Percentiles rank a stretch among this genome's conserved stretches.
Conservation (phyloP, 2,888 invertebrate genomes). For the Tricholauxania praeusta region DNA sequence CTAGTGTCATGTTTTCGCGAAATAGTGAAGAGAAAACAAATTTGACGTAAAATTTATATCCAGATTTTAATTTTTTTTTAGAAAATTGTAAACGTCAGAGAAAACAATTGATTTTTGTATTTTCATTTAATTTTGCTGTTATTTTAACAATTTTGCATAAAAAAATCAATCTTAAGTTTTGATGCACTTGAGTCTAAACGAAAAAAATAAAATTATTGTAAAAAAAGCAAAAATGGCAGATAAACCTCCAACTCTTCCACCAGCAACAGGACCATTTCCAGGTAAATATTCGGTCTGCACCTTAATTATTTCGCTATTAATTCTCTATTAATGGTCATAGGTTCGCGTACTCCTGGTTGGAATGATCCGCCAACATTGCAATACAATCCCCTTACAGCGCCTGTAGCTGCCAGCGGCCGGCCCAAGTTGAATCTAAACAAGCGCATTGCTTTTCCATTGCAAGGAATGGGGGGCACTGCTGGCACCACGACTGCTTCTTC, state of each 20-base stretch:
- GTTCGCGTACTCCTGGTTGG: conserved; percentile 66
- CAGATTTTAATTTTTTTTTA: neutral
- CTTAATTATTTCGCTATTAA: neutral
- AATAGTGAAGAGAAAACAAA: conserved; percentile 2
- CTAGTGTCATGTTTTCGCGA: neutral
- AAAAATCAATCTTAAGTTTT: neutral
- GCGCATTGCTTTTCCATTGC: conserved; percentile 63
- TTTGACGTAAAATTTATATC: conserved; percentile 23
- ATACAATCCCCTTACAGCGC: conserved; percentile 49
- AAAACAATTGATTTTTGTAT: conserved; percentile 30
- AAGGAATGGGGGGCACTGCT: conserved; percentile 48
- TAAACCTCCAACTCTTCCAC: conserved; percentile 49
- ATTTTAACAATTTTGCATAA: conserved; percentile 14
- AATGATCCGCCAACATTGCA: conserved; percentile 65
- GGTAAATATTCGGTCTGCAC: conserved; percentile 35
- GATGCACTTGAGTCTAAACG: neutral
- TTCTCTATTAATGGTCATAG: conserved; percentile 44
- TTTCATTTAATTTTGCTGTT: conserved; percentile 22
- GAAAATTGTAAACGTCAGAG: conserved; percentile 31
- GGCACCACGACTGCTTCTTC: conserved; percentile 44
- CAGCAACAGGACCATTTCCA: conserved; percentile 50
- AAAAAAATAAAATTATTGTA: neutral
- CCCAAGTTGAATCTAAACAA: conserved; percentile 64
- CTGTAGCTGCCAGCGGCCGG: conserved; percentile 52
- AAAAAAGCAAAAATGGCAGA: conserved; percentile 44